Percentiles rank a stretch among this genome's conserved stretches.
Conservation (phyloP, 2,888 invertebrate species). For the Macrophya alboannulata region DNA sequence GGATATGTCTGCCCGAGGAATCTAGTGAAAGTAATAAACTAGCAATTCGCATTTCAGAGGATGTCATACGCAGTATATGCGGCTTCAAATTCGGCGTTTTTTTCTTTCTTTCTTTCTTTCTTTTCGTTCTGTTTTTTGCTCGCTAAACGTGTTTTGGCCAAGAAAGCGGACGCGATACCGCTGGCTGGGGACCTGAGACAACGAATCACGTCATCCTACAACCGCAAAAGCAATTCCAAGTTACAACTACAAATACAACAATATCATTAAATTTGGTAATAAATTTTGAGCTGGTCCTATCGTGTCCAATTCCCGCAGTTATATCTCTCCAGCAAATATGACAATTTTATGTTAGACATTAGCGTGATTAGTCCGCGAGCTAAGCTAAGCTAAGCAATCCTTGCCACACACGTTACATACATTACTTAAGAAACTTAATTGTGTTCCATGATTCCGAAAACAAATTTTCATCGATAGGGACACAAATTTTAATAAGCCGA, state of each 20-base stretch:
- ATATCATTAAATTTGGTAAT: neutral
- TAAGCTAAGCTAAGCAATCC: neutral
- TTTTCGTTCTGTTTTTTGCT: neutral
- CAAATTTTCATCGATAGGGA: too few species aligned
- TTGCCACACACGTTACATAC: neutral
- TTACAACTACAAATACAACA: neutral
- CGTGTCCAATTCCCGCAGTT: neutral
- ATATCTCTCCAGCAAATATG: neutral
- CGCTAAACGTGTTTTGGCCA: constrained; percentile 1
- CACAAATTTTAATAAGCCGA: neutral
- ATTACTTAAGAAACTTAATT: neutral
- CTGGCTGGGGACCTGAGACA: constrained; percentile 7
- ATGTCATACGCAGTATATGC: neutral
- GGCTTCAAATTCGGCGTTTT: constrained; percentile 8
- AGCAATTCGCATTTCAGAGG: constrained; percentile 19
- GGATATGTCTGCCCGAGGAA: neutral
- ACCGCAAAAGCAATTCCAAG: neutral
- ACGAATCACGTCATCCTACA: constrained; percentile 16
- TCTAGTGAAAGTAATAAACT: constrained; percentile 69
- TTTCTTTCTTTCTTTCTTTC: constrained; percentile 12
- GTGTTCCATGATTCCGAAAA: too few species aligned
- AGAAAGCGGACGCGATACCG: constrained; percentile 39
- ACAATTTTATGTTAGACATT: neutral
- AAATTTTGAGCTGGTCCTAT: neutral
- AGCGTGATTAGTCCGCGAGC: neutral